Percentiles rank a stretch among this genome's conserved stretches.
Evolutionary conservation across 2,797 vertebrate genomes (phyloP).

Genomic region (Catharus ustulatus): DNA sequence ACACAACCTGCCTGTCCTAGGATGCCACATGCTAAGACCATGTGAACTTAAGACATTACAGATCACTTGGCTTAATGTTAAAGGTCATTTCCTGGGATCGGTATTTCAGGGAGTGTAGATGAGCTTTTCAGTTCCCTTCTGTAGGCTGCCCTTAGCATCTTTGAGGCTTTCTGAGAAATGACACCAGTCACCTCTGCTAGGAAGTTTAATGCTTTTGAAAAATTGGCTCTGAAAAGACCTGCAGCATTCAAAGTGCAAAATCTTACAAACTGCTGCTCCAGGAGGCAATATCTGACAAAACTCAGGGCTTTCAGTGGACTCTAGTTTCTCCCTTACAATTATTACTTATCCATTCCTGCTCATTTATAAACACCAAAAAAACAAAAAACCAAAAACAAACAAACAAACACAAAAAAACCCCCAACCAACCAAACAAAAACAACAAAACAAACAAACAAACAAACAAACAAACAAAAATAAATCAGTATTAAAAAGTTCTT

Average conservation of each 20-base stretch:
- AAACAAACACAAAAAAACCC: background rate
- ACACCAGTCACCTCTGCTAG: background rate
- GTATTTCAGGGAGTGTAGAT: accelerated
- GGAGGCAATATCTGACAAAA: background rate
- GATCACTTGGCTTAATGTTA: background rate
- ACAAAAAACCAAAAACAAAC: background rate
- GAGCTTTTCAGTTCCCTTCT: background rate
- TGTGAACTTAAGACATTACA: accelerated
- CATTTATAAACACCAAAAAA: background rate
- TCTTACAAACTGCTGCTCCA: background rate
- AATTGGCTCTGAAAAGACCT: background rate
- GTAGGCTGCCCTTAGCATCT: background rate
- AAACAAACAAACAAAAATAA: background rate
- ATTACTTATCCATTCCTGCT: background rate
- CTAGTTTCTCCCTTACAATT: background rate
- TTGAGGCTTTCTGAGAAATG: background rate
- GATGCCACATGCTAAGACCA: background rate
- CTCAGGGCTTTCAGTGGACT: background rate
- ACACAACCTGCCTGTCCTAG: accelerated
- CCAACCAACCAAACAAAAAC: background rate
- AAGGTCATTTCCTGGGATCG: background rate
- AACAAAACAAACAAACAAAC: too few species aligned
- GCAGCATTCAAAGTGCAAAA: background rate
- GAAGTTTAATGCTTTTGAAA: background rate
- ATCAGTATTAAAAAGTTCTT: background rate